These are phyloP conservation scores for Cotesia congregata DNA, from an alignment of 2,888 invertebrate species.

Conservation along the genomic window DNA sequence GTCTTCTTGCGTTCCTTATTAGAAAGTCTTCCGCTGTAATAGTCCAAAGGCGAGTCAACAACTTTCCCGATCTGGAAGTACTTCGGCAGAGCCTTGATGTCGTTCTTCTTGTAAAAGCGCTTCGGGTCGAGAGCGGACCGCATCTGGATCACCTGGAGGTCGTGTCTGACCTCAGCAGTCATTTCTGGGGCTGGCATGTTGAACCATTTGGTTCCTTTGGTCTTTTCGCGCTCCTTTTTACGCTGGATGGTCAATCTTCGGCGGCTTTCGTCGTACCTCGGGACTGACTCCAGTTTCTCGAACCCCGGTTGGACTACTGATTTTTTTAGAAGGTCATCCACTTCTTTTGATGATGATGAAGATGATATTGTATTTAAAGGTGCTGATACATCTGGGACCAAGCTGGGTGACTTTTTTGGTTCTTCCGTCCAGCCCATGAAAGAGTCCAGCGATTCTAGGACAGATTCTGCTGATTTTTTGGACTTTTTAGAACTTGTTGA, in stretches of 20 bases:
- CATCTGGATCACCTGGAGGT: constrained; percentile 93
- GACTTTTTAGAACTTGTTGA: neutral
- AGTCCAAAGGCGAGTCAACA: constrained; percentile 89
- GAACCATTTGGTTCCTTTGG: constrained; percentile 91
- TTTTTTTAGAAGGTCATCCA: constrained; percentile 76
- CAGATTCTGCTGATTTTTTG: neutral
- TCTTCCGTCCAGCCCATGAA: neutral
- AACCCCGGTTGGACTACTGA: constrained; percentile 77
- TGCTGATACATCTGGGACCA: constrained; percentile 52
- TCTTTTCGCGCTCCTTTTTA: constrained; percentile 81
- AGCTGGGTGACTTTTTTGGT: constrained; percentile 40
- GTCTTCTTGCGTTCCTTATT: constrained; percentile 90
- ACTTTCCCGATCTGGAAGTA: constrained; percentile 90
- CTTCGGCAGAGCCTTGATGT: constrained; percentile 88
- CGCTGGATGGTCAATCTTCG: constrained; percentile 74
- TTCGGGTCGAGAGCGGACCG: constrained; percentile 92
- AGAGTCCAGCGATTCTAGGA: neutral
- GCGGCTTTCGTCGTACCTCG: constrained; percentile 74
- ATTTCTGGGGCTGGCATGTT: constrained; percentile 90
- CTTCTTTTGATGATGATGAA: constrained; percentile 65
- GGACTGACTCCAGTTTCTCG: constrained; percentile 76
- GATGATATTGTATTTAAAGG: constrained; percentile 51
- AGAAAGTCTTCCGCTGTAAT: constrained; percentile 85
- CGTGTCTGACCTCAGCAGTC: constrained; percentile 89
- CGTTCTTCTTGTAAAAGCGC: constrained; percentile 94